These are phyloP conservation scores for Gymnoscopelus microlampas DNA, from an alignment of 2,797 vertebrate species.

Conservation along the genomic window DNA sequence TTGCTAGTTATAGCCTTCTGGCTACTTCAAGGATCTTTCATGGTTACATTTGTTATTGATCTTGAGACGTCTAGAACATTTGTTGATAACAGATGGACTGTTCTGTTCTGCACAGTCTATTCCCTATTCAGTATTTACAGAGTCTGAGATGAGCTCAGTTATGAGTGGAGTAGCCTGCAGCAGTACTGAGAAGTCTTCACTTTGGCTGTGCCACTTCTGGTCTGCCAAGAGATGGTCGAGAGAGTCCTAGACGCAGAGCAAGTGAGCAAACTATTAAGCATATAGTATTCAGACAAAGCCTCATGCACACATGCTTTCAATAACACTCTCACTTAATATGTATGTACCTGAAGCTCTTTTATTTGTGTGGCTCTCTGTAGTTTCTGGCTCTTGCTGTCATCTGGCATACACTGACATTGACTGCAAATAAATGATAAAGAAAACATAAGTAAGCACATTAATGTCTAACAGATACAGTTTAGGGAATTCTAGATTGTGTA, in stretches of 20 bases:
- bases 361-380: slow-evolving; percentile 61
- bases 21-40: background rate
- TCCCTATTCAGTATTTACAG: slow-evolving; percentile 45
- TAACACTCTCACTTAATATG: background rate
- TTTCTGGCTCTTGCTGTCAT: slow-evolving; percentile 27
- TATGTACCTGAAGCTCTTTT: slow-evolving; percentile 70
- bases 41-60: background rate
- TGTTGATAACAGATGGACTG: background rate
- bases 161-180: slow-evolving; percentile 72
- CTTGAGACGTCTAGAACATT: background rate
- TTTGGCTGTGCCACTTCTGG: slow-evolving; percentile 51
- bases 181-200: slow-evolving; percentile 66
- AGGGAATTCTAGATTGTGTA: slow-evolving; percentile 7
- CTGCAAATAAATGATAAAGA: slow-evolving; percentile 25
- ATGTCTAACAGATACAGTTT: background rate
- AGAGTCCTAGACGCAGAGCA: slow-evolving; percentile 64
- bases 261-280: background rate
- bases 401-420: slow-evolving; percentile 56
- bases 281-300: background rate
- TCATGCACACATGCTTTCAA: background rate
- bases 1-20: slow-evolving; percentile 25
- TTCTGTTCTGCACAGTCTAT: background rate
- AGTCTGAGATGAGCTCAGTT: slow-evolving; percentile 36
- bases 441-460: slow-evolving; percentile 6
- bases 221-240: slow-evolving; percentile 56